phyloP scores from a whole-genome alignment of 2,797 vertebrate genomes.

The Harpagifer antarcticus region DNA sequence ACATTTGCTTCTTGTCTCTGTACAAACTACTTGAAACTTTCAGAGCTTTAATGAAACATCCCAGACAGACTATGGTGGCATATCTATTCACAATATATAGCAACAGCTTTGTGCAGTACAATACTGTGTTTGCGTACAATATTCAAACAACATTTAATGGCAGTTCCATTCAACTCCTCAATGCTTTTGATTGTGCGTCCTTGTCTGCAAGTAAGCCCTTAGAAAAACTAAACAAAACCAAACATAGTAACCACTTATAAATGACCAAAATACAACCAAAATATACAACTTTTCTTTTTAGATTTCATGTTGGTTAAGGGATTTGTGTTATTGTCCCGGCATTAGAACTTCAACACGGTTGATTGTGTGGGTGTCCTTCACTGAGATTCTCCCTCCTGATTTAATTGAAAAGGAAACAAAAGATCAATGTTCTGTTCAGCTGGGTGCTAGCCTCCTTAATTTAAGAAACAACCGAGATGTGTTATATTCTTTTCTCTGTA shows the following conservation, averaged over 20 bases:
- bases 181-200: slow-evolving; percentile 63
- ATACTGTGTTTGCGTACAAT: slow-evolving; percentile 30
- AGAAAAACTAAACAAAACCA: slow-evolving; percentile 70
- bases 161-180: slow-evolving; percentile 66
- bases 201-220: slow-evolving; percentile 76
- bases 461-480: slow-evolving; percentile 48
- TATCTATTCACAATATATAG: slow-evolving; percentile 68
- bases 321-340: slow-evolving; percentile 49
- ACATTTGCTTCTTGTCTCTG: slow-evolving; percentile 66
- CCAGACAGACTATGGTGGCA: slow-evolving; percentile 68
- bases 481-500: slow-evolving; percentile 59
- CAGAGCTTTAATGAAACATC: slow-evolving; percentile 87
- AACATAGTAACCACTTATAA: slow-evolving; percentile 70
- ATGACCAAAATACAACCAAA: slow-evolving; percentile 87
- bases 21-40: slow-evolving; percentile 86
- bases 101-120: slow-evolving; percentile 60
- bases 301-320: slow-evolving; percentile 54
- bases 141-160: slow-evolving; percentile 46
- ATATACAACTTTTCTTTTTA: slow-evolving; percentile 66
- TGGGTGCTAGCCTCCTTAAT: slow-evolving; percentile 23
- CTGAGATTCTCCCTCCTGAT: slow-evolving; percentile 28
- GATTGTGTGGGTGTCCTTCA: slow-evolving; percentile 34
- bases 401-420: slow-evolving; percentile 29
- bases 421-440: slow-evolving; percentile 18
- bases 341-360: slow-evolving; percentile 36